Evolutionary conservation across 2,797 vertebrate genomes (phyloP).

Genomic region (Cephalopachus bancanus): DNA sequence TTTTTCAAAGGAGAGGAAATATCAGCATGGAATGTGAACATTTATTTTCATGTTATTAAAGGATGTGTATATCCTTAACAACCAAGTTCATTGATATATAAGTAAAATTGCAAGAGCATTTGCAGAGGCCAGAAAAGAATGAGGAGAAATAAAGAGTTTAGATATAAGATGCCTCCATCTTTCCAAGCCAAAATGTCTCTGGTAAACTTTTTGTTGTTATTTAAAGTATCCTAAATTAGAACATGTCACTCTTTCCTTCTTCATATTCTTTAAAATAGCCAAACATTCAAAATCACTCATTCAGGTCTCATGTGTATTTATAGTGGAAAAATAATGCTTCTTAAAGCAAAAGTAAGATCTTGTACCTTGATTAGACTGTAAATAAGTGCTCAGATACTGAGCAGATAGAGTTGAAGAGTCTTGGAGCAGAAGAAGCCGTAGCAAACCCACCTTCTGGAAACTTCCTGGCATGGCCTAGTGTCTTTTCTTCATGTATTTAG

Average conservation of each 20-base stretch:
- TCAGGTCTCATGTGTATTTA: background rate
- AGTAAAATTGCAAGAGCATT: slow-evolving; percentile 49
- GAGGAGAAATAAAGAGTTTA: background rate
- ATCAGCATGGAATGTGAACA: slow-evolving; percentile 8
- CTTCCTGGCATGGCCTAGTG: background rate
- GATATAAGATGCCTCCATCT: background rate
- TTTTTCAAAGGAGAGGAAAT: slow-evolving; percentile 32
- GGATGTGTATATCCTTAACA: slow-evolving; percentile 5
- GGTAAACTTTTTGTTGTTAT: background rate
- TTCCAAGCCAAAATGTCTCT: slow-evolving; percentile 25
- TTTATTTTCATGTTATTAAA: slow-evolving; percentile 69
- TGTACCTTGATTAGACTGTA: background rate
- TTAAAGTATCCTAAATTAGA: slow-evolving; percentile 39
- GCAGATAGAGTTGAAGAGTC: background rate
- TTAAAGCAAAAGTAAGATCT: slow-evolving; percentile 24
- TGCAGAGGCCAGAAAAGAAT: slow-evolving; percentile 52
- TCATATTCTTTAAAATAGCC: background rate
- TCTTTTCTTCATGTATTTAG: slow-evolving; percentile 8
- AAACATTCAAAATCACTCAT: background rate
- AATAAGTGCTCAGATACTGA: background rate
- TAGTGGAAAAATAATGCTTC: background rate
- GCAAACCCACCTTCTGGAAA: background rate
- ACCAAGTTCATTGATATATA: background rate
- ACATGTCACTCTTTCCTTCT: background rate
- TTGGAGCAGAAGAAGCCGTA: background rate